Percentiles rank a stretch among this genome's conserved stretches.
Conservation (phyloP, 2,797 vertebrate species). For the Simalia tracyae region DNA sequence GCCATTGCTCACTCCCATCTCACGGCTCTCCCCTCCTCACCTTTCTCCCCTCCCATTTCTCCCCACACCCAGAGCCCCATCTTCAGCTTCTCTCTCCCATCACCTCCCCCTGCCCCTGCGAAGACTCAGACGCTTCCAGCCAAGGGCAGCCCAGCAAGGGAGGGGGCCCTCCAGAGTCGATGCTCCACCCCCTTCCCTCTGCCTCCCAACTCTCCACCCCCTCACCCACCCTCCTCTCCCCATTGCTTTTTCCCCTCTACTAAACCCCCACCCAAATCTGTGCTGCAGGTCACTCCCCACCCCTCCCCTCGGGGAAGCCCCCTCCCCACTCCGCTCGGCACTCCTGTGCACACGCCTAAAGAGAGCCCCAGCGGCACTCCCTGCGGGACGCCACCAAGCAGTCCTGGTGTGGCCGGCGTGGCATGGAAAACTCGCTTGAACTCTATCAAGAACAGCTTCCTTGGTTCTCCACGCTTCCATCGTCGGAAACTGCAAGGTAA, state of each 20-base stretch:
- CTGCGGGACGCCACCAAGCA: slow-evolving; percentile 86
- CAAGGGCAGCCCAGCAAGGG: slow-evolving; percentile 83
- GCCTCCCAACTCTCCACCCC: slow-evolving; percentile 77
- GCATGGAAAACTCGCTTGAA: slow-evolving; percentile 93
- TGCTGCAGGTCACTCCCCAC: slow-evolving; percentile 88
- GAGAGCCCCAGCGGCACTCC: slow-evolving; percentile 74
- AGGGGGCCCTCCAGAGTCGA: slow-evolving; percentile 79
- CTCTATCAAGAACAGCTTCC: slow-evolving; percentile 92
- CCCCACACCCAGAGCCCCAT: slow-evolving; percentile 82
- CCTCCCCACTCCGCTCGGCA: slow-evolving; percentile 89
- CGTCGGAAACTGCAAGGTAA: slow-evolving; percentile 93
- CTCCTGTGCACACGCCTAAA: slow-evolving; percentile 90
- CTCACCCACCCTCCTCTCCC: slow-evolving; percentile 75
- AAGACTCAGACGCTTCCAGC: slow-evolving; percentile 90
- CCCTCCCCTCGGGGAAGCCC: slow-evolving; percentile 81
- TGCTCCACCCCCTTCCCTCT: slow-evolving; percentile 82
- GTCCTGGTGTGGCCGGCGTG: slow-evolving; percentile 88
- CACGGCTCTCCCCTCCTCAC: slow-evolving; percentile 55
- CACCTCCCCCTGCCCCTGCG: slow-evolving; percentile 73
- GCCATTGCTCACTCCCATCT: slow-evolving; percentile 45
- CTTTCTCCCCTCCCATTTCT: slow-evolving; percentile 63
- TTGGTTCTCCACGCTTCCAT: slow-evolving; percentile 91
- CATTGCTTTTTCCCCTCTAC: slow-evolving; percentile 84
- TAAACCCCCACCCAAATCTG: slow-evolving; percentile 85
- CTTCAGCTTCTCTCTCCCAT: slow-evolving; percentile 82